A percentile compares a stretch with the other conserved stretches of the same genome.
Conservation (phyloP, 2,888 invertebrate species). For the Chrysopilus asiliformis region DNA sequence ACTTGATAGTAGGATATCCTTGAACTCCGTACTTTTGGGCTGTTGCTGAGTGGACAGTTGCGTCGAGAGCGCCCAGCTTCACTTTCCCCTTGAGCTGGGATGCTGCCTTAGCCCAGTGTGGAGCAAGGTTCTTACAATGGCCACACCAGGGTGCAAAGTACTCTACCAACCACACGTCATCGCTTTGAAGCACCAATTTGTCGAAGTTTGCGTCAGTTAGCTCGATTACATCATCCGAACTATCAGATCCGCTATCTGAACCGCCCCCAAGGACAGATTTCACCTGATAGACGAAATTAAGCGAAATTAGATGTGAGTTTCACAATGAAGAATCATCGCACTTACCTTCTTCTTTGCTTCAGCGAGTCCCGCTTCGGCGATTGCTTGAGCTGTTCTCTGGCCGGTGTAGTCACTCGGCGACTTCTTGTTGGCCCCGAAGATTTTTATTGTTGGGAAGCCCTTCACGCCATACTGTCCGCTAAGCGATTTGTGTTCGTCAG, state of each 20-base stretch:
- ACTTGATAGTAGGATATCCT: slow-evolving; percentile 95
- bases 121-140: slow-evolving; percentile 91
- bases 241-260: slow-evolving; percentile 3
- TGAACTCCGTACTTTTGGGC: slow-evolving; percentile 74
- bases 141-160: slow-evolving; percentile 98
- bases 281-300: no score
- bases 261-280: slow-evolving; percentile 13
- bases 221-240: slow-evolving; percentile 54
- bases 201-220: slow-evolving; percentile 95
- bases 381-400: slow-evolving; percentile 67
- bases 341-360: slow-evolving; percentile 59
- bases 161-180: slow-evolving; percentile 95
- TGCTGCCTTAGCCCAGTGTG: slow-evolving; percentile 94
- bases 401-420: slow-evolving; percentile 77
- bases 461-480: slow-evolving; percentile 66
- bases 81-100: slow-evolving; percentile 89
- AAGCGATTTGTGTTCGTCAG: slow-evolving; percentile 74
- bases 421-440: slow-evolving; percentile 74
- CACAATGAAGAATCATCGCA: no score
- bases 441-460: slow-evolving; percentile 94
- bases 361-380: slow-evolving; percentile 74
- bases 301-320: no score
- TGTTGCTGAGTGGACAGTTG: slow-evolving; percentile 75
- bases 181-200: slow-evolving; percentile 75
- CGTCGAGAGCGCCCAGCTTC: slow-evolving; percentile 92